Base-by-base conservation (phyloP, 2,888 invertebrate genomes). In the Caenorhabditis sp. region DNA sequence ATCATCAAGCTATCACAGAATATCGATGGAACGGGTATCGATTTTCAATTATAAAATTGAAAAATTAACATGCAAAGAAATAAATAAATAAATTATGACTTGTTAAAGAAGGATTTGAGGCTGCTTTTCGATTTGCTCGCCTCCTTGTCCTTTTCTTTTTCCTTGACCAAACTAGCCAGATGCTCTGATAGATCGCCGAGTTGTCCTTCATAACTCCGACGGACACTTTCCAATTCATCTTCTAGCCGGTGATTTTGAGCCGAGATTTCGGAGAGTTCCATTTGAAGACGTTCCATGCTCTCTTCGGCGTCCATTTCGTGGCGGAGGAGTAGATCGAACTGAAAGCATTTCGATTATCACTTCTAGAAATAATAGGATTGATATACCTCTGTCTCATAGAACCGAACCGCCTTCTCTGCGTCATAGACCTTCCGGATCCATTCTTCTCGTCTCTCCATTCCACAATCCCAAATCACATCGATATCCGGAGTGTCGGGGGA, bases 161-260 rank as follows among this genome's bases (percentile, higher is more conserved):
- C 96, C 88, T 97, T 97, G 93, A 95, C 95, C 94, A 95, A 94
- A 65, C 94, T 94, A 20, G 95, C 95, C 88, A 95, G 93, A 92
- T 95, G 95, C 88, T 95, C 95, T 85, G 95, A 95, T 94, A 95
- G 95, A 77, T 95, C 95, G 88, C 94, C 94, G 68, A 95, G 92
- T 91, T 95, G 95, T 37, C 93, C 92, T 92, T 95, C 95, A 93
- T 96, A 94, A 94, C 93, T 93, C 44, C 92, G 90, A 32, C 93
- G 94, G 2, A 94, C 94, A n/a, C 94, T 94, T 82, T 93, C 93
- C 58, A 95, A 93, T 91, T 95, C 95, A 91, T 95, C 95, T 92
- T 94, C 93, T 18, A 88, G 44, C 4, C 37, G 18, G 20, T 53
- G 37, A 51, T 68, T 68, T 13, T 11, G 40, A 13, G 40, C 6